These are phyloP conservation scores for Lophochroa leadbeateri DNA, from an alignment of 2,113 vertebrate species.

Conservation along the genomic window DNA sequence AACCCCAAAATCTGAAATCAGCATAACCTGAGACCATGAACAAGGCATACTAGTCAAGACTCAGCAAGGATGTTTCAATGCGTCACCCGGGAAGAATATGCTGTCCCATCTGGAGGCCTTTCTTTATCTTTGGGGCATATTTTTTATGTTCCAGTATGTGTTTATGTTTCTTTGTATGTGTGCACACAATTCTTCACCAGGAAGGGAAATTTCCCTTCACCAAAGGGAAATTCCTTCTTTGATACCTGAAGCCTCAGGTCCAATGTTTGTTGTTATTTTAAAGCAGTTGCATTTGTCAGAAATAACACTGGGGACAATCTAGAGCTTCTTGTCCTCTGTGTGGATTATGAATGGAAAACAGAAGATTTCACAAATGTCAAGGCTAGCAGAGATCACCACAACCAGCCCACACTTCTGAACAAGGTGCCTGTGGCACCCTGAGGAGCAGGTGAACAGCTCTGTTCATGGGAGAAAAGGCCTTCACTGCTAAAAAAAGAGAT, in stretches of 20 bases:
- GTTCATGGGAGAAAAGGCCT: not conserved
- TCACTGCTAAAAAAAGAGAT: not conserved
- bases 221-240: not conserved
- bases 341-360: not conserved
- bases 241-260: not conserved
- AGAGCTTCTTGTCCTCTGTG: not conserved
- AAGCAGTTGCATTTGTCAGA: not conserved
- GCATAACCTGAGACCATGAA: not conserved
- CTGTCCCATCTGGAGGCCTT: not conserved
- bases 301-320: not conserved
- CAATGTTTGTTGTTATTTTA: not conserved
- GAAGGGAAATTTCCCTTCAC: not conserved
- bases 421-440: not conserved
- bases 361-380: not conserved
- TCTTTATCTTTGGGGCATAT: not conserved
- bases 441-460: not conserved
- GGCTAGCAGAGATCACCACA: not conserved
- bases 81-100: not conserved
- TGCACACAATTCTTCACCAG: not conserved
- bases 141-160: not conserved
- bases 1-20: not conserved
- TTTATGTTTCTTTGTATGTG: not conserved
- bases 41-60: not conserved
- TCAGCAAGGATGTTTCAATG: not conserved
- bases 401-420: not conserved